Percentiles rank a stretch among this genome's conserved stretches.
phyloP scores from a whole-genome alignment of 2,797 vertebrate genomes.

The Diplodus sargus region DNA sequence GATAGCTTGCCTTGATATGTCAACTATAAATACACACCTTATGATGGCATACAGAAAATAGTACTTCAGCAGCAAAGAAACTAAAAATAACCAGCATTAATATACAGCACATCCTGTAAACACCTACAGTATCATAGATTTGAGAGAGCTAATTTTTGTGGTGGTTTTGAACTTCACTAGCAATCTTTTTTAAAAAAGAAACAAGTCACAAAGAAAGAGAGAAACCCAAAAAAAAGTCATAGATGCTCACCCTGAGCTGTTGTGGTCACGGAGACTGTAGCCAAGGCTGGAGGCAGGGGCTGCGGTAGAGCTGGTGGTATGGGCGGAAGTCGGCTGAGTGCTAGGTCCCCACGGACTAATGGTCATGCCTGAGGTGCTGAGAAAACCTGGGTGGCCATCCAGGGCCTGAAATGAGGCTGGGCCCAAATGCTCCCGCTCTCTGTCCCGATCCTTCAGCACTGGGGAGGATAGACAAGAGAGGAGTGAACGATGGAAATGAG shows the following conservation, averaged over 20 bases:
- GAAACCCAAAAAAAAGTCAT: not conserved
- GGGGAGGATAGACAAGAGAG: constrained; percentile 75
- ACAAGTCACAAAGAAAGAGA: not conserved
- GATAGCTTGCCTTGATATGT: constrained; percentile 43
- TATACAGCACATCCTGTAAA: constrained; percentile 34
- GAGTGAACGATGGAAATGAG: constrained; percentile 34
- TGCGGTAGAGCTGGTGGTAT: constrained; percentile 62
- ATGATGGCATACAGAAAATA: not conserved
- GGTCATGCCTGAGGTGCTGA: constrained; percentile 92
- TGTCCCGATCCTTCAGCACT: constrained; percentile 86
- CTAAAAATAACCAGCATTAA: constrained; percentile 62
- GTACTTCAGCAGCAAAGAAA: constrained; percentile 29
- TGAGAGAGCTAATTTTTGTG: not conserved
- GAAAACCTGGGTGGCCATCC: constrained; percentile 86
- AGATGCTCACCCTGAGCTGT: constrained; percentile 88
- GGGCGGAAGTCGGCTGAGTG: constrained; percentile 79
- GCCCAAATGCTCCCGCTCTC: constrained; percentile 64
- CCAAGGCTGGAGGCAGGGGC: constrained; percentile 63
- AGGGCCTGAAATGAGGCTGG: constrained; percentile 61
- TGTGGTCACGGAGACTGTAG: constrained; percentile 75
- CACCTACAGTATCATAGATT: constrained; percentile 20
- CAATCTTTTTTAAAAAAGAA: not conserved
- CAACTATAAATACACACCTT: constrained; percentile 66
- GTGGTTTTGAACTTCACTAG: not conserved
- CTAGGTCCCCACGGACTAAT: constrained; percentile 84